Evolutionary conservation across 2,888 invertebrate species (phyloP), one percentile per base, ranked within the genome.

Genomic region (Glyphotaelius pellucidus): DNA sequence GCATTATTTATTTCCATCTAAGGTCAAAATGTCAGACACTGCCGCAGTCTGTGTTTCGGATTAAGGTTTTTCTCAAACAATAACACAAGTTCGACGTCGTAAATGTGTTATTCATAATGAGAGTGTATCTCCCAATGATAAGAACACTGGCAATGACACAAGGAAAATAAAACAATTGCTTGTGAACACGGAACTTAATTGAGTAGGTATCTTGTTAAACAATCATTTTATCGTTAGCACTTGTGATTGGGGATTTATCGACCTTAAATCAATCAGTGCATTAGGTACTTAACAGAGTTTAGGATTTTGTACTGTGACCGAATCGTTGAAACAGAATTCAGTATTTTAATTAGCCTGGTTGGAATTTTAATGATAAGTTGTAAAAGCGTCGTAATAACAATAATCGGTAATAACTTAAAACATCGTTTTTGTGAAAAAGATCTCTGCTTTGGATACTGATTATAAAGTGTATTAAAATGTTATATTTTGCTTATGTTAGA

Each of bases 241-340:
- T 80, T 80, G 87, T 80, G 91, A 87, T 80, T 88, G 67, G n/a
- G 67, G 81, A 81, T 91, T 91, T 91, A 91, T 91, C 52, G 91
- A 52, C 80, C 83, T 80, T 86, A 86, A 88, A 91, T 91, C 86
- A 86, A 86, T 81, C 81, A 80, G 79, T 32, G 38, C 79, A 47
- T 86, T 42, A 42, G 11, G 42, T 79, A 32, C 88, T 32, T 42
- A n/a, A 85, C 32, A 90, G 38, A 47, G 67, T n/a, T 67, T 67
- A 67, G 25, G 25, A 67, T 67, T 67, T 7, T 67, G 67, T 67
- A 67, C 1, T 9, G 25, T 67, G 67, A 67, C 25, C n/a, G 9
- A 67, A 67, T n/a, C 67, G 67, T n/a, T 67, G 25, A 67, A 2
- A 67, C 9, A 67, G 0, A 67, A 67, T 25, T 2, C 9, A n/a